These are phyloP conservation scores for Apostichopus japonicus DNA, from an alignment of 35 echinoderm and acorn worm genomes.

Conservation along the genomic window DNA sequence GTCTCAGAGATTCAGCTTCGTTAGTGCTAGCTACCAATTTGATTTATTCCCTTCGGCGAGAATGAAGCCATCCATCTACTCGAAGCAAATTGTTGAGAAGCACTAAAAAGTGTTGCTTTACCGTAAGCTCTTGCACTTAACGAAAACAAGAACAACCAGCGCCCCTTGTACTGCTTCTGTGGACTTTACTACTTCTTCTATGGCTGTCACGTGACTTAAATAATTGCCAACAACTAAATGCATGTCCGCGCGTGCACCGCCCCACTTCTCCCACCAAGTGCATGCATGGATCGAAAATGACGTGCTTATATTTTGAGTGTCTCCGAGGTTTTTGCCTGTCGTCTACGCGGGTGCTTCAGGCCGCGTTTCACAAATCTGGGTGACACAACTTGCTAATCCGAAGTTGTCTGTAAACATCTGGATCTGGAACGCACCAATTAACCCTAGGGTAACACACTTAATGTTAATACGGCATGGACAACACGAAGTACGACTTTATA, in stretches of 20 bases:
- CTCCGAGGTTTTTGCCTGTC: neutral
- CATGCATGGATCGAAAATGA: neutral
- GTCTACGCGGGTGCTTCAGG: neutral
- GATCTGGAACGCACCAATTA: conserved; percentile 41
- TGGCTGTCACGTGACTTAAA: neutral
- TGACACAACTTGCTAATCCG: neutral
- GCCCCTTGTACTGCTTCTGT: no score
- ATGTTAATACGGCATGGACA: conserved; percentile 35
- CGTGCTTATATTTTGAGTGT: neutral
- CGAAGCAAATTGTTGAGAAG: no score
- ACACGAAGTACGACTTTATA: neutral
- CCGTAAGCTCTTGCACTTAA: no score
- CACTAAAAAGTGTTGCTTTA: no score
- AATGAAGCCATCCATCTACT: no score
- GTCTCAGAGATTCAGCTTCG: no score
- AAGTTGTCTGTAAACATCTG: neutral
- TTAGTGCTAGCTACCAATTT: no score
- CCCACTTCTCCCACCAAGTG: neutral
- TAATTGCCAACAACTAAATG: neutral
- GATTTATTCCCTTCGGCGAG: no score
- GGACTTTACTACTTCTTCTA: neutral
- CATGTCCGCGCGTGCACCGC: neutral
- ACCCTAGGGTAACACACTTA: conserved; percentile 48
- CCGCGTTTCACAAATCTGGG: neutral
- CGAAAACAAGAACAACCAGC: no score